Evolutionary conservation across 2,888 invertebrate genomes (phyloP), one percentile per base, ranked within the genome.

Genomic region (Crossocerus cetratus): DNA sequence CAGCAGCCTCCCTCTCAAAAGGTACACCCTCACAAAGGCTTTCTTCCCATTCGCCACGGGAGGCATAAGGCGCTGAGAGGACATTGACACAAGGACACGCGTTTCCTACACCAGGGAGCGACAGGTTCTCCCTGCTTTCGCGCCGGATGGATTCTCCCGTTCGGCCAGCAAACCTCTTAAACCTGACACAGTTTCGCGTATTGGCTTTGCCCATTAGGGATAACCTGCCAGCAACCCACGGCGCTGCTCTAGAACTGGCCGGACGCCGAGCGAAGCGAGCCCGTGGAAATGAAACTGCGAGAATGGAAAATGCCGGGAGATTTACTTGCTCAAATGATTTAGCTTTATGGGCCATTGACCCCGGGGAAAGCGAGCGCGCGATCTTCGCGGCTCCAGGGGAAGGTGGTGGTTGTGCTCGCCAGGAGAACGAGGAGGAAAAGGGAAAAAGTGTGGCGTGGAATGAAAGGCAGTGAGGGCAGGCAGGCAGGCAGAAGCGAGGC

Each of bases 301-400:
- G 5, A 32, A 32, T 32, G 8, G 32, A 32, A 32, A 32, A 32
- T 32, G 8, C 32, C 8, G 8, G 32, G 32, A 32, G 8, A 32
- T 32, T 32, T 32, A 32, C 32, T 32, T 32, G 32, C 32, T 32
- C 32, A 11, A 32, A 79, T 83, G 75, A 81, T 82, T 84, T 82
- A 84, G 82, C 82, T 84, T 84, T 84, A 86, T 84, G 84, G 84
- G 80, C 84, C 86, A 85, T 86, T 86, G 85, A 83, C 81, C 77
- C 59, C 68, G 57, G 63, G 67, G 69, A 73, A 63, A 72, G 74
- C 72, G 78, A 76, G 74, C 71, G 69, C 68, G 69, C 70, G 72
- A 74, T 74, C 69, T 68, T 65, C 76, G 69, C 73, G 62, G 70
- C 73, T 74, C 72, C 80, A 76, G 66, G 65, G 68, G 57, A 70